Conservation (phyloP, 2,113 vertebrate species). For the Andinoacara biseriatus region DNA sequence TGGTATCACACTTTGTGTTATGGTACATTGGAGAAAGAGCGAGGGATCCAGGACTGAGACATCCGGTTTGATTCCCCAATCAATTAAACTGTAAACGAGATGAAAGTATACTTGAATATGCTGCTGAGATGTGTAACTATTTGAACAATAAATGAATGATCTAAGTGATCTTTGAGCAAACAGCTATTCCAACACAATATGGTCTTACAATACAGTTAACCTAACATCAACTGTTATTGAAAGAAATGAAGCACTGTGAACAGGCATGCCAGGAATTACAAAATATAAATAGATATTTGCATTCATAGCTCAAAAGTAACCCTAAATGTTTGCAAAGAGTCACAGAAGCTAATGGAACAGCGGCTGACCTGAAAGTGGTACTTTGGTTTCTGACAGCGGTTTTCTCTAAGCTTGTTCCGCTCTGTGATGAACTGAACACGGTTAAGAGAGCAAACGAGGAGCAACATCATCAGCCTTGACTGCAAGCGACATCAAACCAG, state of each 20-base stretch:
- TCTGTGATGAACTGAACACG: neutral
- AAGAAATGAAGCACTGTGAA: neutral
- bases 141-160: no score
- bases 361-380: neutral
- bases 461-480: neutral
- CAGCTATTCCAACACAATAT: no score
- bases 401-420: neutral
- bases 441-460: neutral
- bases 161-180: no score
- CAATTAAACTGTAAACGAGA: no score
- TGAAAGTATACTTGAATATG: no score
- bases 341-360: neutral
- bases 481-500: neutral
- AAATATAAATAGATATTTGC: neutral
- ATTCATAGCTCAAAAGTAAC: neutral
- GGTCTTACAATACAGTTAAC: neutral
- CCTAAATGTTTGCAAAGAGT: neutral
- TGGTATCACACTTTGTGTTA: neutral
- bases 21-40: neutral
- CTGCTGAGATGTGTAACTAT: no score
- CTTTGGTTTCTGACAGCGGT: neutral
- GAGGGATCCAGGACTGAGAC: neutral
- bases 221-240: neutral
- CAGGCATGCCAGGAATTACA: no score
- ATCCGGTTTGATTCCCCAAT: neutral